These are phyloP conservation scores for Lasius fuliginosus DNA, from an alignment of 2,888 invertebrate species.

Conservation along the genomic window DNA sequence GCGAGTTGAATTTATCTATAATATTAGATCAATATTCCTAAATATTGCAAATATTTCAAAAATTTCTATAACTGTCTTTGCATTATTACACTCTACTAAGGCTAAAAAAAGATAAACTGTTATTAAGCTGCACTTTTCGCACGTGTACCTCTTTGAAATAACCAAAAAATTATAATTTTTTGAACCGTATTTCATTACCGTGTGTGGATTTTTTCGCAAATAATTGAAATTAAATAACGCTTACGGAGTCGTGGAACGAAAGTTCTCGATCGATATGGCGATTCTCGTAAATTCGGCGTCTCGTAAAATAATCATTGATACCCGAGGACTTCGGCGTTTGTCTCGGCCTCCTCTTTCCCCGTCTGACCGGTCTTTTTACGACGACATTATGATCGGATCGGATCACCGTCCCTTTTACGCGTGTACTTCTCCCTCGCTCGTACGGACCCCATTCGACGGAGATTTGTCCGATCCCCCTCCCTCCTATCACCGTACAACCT, in stretches of 20 bases:
- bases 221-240: slow-evolving; percentile 29
- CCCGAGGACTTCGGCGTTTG: slow-evolving; percentile 34
- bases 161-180: not conserved
- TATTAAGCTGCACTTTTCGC: not conserved
- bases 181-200: not conserved
- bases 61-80: not conserved
- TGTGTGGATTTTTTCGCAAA: not conserved
- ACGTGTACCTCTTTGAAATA: not conserved
- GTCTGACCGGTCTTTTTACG: slow-evolving; percentile 53
- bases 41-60: not conserved
- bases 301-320: slow-evolving; percentile 73
- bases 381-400: slow-evolving; percentile 68
- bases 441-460: slow-evolving; percentile 39
- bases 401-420: slow-evolving; percentile 57
- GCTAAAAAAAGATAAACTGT: not conserved
- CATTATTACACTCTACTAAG: not conserved
- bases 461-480: slow-evolving; percentile 43
- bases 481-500: slow-evolving; percentile 24
- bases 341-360: not conserved
- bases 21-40: not conserved
- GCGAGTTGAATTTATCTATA: not conserved
- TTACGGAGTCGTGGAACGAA: not conserved
- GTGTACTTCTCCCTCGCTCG: slow-evolving; percentile 37
- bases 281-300: slow-evolving; percentile 52
- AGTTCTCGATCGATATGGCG: not conserved